phyloP scores from a whole-genome alignment of 2,888 invertebrate species.

The Lomographa bimaculata region DNA sequence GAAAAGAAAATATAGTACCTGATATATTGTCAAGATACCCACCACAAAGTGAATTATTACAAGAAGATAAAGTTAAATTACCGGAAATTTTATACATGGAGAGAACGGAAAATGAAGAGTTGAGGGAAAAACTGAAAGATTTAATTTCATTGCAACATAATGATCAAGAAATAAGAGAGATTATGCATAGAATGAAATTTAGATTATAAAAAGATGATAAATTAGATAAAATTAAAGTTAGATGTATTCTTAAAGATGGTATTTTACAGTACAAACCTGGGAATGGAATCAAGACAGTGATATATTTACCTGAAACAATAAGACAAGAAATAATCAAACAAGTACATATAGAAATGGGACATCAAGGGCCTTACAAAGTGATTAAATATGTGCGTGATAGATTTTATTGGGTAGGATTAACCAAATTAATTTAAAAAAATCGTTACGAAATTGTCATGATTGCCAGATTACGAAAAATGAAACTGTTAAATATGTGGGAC shows the following conservation, averaged over 20 bases:
- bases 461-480: no score
- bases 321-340: slow-evolving; percentile 8
- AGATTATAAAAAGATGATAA: background rate
- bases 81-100: slow-evolving; percentile 6
- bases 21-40: slow-evolving; percentile 5
- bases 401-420: slow-evolving; percentile 29
- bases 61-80: background rate
- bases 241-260: background rate
- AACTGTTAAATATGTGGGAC: no score
- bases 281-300: background rate
- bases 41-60: slow-evolving; percentile 1
- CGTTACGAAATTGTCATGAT: slow-evolving; percentile 24
- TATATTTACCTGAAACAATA: slow-evolving; percentile 2
- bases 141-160: background rate
- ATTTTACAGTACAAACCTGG: background rate
- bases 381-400: slow-evolving; percentile 28
- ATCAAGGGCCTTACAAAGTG: slow-evolving; percentile 31
- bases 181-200: background rate
- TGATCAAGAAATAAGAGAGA: background rate
- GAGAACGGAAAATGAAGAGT: no score
- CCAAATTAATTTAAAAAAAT: slow-evolving; percentile 13
- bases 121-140: background rate
- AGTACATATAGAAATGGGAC: slow-evolving; percentile 33
- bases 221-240: background rate
- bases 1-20: slow-evolving; percentile 2